These are phyloP conservation scores for Rhinolophus ferrumequinum DNA, from an alignment of 2,113 vertebrate species.

Conservation along the genomic window DNA sequence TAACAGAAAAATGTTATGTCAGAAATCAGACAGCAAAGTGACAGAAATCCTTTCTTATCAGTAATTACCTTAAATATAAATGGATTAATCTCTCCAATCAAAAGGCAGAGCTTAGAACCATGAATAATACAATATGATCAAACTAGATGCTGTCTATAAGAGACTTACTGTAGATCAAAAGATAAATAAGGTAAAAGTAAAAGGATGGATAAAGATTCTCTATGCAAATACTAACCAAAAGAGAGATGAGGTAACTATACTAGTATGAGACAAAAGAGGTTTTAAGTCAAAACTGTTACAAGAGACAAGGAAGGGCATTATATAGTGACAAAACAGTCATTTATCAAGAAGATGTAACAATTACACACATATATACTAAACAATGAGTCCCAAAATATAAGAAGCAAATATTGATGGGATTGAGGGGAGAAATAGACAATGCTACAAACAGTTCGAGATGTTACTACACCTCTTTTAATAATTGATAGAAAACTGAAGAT, in stretches of 20 bases:
- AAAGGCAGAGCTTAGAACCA: conserved; percentile 1
- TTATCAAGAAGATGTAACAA: neutral
- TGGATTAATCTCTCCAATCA: neutral
- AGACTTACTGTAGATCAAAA: neutral
- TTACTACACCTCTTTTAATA: conserved; percentile 15
- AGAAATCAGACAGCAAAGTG: conserved; percentile 4
- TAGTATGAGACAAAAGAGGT: conserved; percentile 21
- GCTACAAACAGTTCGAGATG: neutral
- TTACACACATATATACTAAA: neutral
- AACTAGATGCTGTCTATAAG: neutral
- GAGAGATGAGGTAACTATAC: neutral
- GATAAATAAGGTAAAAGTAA: neutral
- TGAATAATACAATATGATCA: neutral
- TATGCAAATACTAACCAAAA: neutral
- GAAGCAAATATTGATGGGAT: conserved; percentile 9
- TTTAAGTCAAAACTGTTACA: neutral
- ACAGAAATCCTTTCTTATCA: neutral
- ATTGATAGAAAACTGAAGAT: neutral
- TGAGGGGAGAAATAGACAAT: neutral
- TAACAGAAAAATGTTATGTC: neutral
- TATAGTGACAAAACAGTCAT: neutral
- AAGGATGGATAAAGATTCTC: neutral
- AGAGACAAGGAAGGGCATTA: conserved; percentile 13
- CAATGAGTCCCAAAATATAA: neutral
- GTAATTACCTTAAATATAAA: neutral